Evolutionary conservation across 2,888 invertebrate genomes (phyloP).

Genomic region (Pristionchus entomophagus): DNA sequence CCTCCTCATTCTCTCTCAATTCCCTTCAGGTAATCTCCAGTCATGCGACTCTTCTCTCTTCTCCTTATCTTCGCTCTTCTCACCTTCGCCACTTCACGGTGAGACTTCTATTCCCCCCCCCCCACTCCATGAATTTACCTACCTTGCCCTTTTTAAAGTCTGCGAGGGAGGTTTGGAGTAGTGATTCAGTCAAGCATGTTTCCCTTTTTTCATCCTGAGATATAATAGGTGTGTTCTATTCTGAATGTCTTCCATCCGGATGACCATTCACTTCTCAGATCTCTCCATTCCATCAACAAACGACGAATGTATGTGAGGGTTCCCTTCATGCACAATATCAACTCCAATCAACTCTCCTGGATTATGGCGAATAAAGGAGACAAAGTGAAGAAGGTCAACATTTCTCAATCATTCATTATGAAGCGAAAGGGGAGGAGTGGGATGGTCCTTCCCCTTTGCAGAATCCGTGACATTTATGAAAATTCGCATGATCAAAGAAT

Average conservation of each 20-base stretch:
- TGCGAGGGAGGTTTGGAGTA: not conserved
- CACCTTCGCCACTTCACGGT: not conserved
- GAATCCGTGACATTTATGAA: not conserved
- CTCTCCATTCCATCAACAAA: not conserved
- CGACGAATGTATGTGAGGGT: slow-evolving; percentile 31
- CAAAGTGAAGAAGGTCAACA: slow-evolving; percentile 9
- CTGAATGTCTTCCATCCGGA: not conserved
- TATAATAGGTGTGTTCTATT: not conserved
- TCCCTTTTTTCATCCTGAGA: not conserved
- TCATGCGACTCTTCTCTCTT: slow-evolving; percentile 8
- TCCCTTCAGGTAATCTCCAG: not conserved
- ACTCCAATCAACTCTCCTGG: slow-evolving; percentile 20
- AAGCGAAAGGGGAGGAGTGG: no score
- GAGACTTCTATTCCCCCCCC: not conserved
- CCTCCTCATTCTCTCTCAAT: not conserved
- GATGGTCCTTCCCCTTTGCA: not conserved
- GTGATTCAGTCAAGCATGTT: not conserved
- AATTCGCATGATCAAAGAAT: not conserved
- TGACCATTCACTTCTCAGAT: not conserved
- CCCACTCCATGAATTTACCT: not conserved
- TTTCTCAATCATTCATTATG: not conserved
- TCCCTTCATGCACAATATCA: slow-evolving; percentile 36
- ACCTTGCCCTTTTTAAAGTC: not conserved
- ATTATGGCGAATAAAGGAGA: not conserved
- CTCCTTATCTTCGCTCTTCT: not conserved